Evolutionary conservation across 2,888 invertebrate species (phyloP), one percentile per base, ranked within the genome.

Genomic region (Steromphala cineraria): DNA sequence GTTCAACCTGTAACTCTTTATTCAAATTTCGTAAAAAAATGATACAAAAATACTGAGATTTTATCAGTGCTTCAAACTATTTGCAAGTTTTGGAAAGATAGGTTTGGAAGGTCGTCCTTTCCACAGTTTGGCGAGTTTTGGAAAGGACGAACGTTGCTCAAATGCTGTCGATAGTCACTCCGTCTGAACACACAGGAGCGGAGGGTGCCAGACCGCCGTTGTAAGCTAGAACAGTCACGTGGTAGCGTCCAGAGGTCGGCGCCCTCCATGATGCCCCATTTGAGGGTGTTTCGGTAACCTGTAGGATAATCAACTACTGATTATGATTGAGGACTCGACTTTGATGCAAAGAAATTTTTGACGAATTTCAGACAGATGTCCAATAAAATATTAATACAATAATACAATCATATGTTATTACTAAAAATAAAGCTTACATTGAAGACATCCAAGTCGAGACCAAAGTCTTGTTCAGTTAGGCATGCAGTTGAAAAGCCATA

Each of bases 171-270:
- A 89, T 78, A 0, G 82, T 83, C 3, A 90, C 85, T 31, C 90
- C 90, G 80, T 90, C 89, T 28, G 89, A 89, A 82, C 90, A 90
- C 15, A 89, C 89, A 0, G 88, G 85, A 15, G 81, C 81, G n/a
- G 88, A 88, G 8, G 83, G 82, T 21, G 84, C 87, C 7, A 88
- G 75, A 4, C 89, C 90, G 46, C 84, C 84, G 80, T 90, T 90
- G 62, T 84, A 88, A 8, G 89, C 89, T 17, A 87, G 89, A 3
- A 90, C 88, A 7, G 88, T 88, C 2, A 87, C 80, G 74, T 84
- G 84, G 55, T 89, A 90, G 13, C 71, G 82, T 0, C 87, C 89
- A 13, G 83, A 79, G 2, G 36, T 67, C 2, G 84, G 71, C 13
- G 85, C 88, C 24, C 53, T 79, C 76, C 80, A 86, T 3, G 80